Base-by-base conservation (phyloP, 1,140 invertebrate species). In the Aphelenchoides besseyi region DNA sequence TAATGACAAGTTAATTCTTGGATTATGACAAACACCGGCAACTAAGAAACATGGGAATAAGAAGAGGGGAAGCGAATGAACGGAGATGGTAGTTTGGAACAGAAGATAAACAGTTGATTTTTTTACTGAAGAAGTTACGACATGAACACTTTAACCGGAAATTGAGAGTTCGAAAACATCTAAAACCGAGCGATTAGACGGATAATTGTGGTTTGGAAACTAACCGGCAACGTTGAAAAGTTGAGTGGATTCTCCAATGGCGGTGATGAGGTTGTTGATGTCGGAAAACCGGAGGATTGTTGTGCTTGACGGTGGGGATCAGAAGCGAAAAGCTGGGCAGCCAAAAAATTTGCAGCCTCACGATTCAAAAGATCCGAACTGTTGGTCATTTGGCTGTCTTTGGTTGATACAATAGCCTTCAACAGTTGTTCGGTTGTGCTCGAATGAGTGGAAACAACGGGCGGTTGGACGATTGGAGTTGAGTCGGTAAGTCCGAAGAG, bases 401-500 rank as follows among this genome's bases (percentile, higher is more conserved):
- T 66, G n/a, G 16, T 12, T 26, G n/a, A 33, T 0, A 12, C 63
- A 53, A 36, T 37, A 12, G 16, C 30, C 63, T 66, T 66, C 1
- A 66, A 53, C 36, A 66, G 32, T 8, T 66, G 55, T 23, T 59
- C 55, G 5, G 55, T 23, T 5, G 18, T 59, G 5, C 5, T 29
- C 12, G 26, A 23, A 8, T 5, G 16, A 5, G 55, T 8, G 55
- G 5, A 16, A 33, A 23, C 63, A 16, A n/a, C 12, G 16, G 63
- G 63, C 32, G 61, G 16, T 3, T 16, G 16, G 0, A 16, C 28
- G 3, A 57, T 16, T 0, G 59, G n/a, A 36, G 74, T 36, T 12
- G 55, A 28, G 33, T 81, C 80, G 26, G 53, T 68, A n/a, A 81
- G 71, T 2, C 79, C 79, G 69, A 81, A 82, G 9, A 81, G 57